Base-by-base conservation (phyloP, 2,113 vertebrate species). In the Perca flavescens region DNA sequence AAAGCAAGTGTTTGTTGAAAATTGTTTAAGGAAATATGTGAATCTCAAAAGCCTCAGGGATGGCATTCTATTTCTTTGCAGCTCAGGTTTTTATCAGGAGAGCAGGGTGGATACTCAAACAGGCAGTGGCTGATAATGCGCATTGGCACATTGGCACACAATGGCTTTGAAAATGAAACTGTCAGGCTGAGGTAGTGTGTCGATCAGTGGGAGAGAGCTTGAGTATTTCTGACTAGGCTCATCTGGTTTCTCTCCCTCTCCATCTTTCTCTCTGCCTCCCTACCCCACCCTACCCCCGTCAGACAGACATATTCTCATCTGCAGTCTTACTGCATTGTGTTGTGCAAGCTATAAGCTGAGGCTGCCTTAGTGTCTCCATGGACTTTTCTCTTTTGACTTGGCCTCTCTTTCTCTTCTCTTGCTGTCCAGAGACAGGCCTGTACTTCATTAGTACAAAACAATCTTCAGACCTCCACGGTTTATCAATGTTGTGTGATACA, bases 151-250 rank as follows among this genome's bases (percentile, higher is more conserved):
- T 66, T 78, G 85, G 79, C 64, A 88, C 80, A 88, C 74, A 40
- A 9, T 63, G 70, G 76, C 56, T 82, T 61, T 85, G 84, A 75
- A 92, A 92, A 90, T 84, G 80, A 91, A 90, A 84, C 74, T 86
- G 91, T 90, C 90, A 82, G 79, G 56, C 81, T 31, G 84, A 83
- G 83, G 84, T 79, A 54, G 82, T 46, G 87, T 84, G 85, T 82
- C 78, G 81, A 91, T 89, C 89, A 85, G 81, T 46, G 52, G 50
- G 36, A 50, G 64, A 83, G 74, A 73, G 85, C 68, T 54, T 71
- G 72, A 88, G 81, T 43, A 54, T 85, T 89, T 82, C 68, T 88
- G 86, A 85, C 19, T 81, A 40, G 77, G 74, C 79, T 88, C 84
- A 77, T 90, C 89, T 88, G 86, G 65, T 85, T 87, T 82, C 84